Evolutionary conservation across 2,113 vertebrate genomes (phyloP), one percentile per base, ranked within the genome.

Genomic region (Xenopus laevis): DNA sequence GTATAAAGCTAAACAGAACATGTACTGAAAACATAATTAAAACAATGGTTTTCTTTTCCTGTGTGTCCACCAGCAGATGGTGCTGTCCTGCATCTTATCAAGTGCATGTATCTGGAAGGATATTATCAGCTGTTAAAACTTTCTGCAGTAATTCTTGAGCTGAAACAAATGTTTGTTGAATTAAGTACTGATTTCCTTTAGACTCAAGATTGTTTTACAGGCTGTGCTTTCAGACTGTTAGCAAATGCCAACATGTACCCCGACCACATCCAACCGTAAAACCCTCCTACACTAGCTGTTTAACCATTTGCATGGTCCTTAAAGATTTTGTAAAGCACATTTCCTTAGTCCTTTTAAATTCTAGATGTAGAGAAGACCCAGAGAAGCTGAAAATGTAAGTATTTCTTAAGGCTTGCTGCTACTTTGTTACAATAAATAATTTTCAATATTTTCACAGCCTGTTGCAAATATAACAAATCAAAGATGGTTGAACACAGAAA

Each of bases 121-220:
- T 0, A 5, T 0, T 4, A 57, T 40, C 77, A 81, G 44, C 82
- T 71, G 50, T 84, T 88, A 78, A 62, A 88, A 86, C 81, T 92
- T 85, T 79, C 85, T 79, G 47, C 71, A 73, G 84, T 88, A 71
- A 77, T 90, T 92, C 84, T 85, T 90, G 87, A 86, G 84, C 87
- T 86, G 85, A 88, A 87, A 87, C 90, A 91, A 93, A 93, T 92
- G 91, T 94, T 93, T 93, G 91, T 89, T 89, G 88, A 92, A 93
- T 95, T 94, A 94, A 96, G 89, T 89, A 89, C 91, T 93, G 90
- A 93, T 94, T 95, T 94, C 92, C 92, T 95, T 85, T 82, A 81
- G 85, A 84, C 86, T 84, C 84, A 78, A 84, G 80, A 77, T 82
- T 84, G 78, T 80, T 87, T 84, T 80, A 71, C 85, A 82, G 84